Percentiles rank a stretch among this genome's conserved stretches.
These are phyloP conservation scores for Stichodactyla mertensii DNA, from an alignment of 64 coral and sea anemone genomes.

Conservation along the genomic window DNA sequence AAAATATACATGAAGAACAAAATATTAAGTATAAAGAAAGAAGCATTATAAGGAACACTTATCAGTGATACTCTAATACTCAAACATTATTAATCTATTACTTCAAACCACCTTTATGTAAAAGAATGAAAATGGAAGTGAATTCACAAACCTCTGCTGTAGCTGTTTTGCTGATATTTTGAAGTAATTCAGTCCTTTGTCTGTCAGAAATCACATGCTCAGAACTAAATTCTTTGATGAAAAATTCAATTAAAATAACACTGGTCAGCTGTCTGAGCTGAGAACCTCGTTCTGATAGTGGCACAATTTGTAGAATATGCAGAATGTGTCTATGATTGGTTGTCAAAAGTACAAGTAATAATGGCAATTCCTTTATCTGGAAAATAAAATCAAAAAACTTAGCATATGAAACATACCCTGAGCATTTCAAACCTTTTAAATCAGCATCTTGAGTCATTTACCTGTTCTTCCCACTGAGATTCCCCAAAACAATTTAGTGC, in stretches of 20 bases:
- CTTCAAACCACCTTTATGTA: no score
- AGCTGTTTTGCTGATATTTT: neutral
- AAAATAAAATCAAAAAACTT: neutral
- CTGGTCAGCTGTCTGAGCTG: slow-evolving; percentile 31
- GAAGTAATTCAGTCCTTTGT: neutral
- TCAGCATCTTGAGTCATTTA: neutral
- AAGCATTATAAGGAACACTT: neutral
- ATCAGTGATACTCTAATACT: no score
- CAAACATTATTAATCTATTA: no score
- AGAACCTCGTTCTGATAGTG: slow-evolving; percentile 48
- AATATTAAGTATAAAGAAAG: neutral
- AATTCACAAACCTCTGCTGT: neutral
- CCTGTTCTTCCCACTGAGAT: slow-evolving; percentile 78
- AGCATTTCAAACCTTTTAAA: neutral
- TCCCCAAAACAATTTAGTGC: slow-evolving; percentile 60
- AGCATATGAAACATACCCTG: no score
- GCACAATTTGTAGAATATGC: slow-evolving; percentile 54
- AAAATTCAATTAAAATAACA: slow-evolving; percentile 20
- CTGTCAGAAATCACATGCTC: neutral
- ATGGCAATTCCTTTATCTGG: slow-evolving; percentile 1
- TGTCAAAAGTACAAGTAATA: slow-evolving; percentile 30
- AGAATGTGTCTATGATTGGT: slow-evolving; percentile 55
- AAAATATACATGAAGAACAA: neutral
- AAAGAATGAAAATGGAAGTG: neutral
- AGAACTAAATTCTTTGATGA: slow-evolving; percentile 53